A percentile compares a stretch with the other conserved stretches of the same genome.
Conservation (phyloP, 2,797 vertebrate species). For the Benthosema pterotum region DNA sequence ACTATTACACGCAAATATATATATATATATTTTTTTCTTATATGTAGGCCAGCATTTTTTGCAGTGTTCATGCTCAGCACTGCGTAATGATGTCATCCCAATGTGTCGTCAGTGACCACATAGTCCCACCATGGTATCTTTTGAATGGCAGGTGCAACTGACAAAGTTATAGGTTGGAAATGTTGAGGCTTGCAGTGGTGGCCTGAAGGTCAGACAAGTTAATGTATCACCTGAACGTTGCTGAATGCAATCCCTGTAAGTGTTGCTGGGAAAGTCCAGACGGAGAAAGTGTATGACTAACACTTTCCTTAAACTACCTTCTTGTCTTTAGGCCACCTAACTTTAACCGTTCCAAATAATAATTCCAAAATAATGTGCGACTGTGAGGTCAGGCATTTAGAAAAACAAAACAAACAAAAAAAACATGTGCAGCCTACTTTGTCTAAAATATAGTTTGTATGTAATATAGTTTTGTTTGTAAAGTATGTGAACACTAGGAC, state of each 20-base stretch:
- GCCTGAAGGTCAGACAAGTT: conserved; percentile 20
- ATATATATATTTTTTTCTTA: no score
- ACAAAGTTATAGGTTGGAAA: conserved; percentile 14
- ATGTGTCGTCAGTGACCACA: neutral
- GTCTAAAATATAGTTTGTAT: no score
- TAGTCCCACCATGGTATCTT: neutral
- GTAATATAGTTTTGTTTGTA: conserved; percentile 53
- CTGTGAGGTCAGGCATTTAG: conserved; percentile 43
- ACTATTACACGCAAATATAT: no score
- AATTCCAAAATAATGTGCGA: conserved; percentile 33
- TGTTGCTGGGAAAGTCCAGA: neutral
- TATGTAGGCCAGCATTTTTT: no score
- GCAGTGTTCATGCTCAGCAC: no score
- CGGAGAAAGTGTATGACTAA: conserved; percentile 1
- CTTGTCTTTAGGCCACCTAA: conserved; percentile 20
- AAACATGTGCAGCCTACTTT: conserved; percentile 41
- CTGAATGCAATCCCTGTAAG: conserved; percentile 20
- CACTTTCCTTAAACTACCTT: conserved; percentile 27
- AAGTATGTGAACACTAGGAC: conserved; percentile 38
- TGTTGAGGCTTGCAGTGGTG: conserved; percentile 12
- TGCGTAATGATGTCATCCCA: neutral
- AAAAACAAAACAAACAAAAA: no score
- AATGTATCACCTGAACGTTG: conserved; percentile 18
- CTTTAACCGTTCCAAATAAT: conserved; percentile 12
- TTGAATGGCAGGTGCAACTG: no score